phyloP scores from a whole-genome alignment of 1,140 invertebrate species.

The Drosophila ambigua region DNA sequence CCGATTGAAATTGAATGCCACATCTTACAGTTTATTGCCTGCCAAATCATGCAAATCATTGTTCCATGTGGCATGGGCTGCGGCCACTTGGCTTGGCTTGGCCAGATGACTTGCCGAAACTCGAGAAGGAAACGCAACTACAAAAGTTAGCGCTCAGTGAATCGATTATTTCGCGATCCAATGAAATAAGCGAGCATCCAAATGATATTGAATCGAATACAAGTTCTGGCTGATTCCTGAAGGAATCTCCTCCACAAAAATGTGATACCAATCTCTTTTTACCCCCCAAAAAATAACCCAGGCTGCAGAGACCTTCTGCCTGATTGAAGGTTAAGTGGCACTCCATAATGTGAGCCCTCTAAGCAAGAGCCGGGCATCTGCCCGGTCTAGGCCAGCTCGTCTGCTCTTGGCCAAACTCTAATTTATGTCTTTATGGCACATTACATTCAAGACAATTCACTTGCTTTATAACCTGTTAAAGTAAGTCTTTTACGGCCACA shows the following conservation, averaged over 20 bases:
- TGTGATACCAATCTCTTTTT: no score
- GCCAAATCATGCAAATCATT: slow-evolving; percentile 53
- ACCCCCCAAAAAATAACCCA: no score
- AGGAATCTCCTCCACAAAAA: no score
- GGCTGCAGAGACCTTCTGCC: no score
- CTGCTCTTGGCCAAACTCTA: slow-evolving; percentile 36
- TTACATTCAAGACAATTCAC: slow-evolving; percentile 53
- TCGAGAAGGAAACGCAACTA: slow-evolving; percentile 24
- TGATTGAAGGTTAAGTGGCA: slow-evolving; percentile 26
- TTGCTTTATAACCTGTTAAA: slow-evolving; percentile 49
- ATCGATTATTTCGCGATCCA: slow-evolving; percentile 16
- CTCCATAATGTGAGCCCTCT: slow-evolving; percentile 4
- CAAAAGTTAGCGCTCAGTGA: slow-evolving; percentile 32
- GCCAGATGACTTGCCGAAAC: slow-evolving; percentile 34
- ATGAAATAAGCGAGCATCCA: slow-evolving; percentile 6
- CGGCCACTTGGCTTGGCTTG: neutral
- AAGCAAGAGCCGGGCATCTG: slow-evolving; percentile 20
- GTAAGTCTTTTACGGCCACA: slow-evolving; percentile 49
- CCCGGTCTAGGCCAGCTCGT: slow-evolving; percentile 25
- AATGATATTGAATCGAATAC: no score
- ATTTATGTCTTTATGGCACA: slow-evolving; percentile 52
- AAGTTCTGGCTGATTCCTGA: no score
- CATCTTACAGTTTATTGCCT: slow-evolving; percentile 51
- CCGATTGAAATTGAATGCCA: slow-evolving; percentile 44
- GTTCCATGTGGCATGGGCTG: slow-evolving; percentile 29